Evolutionary conservation across 2,888 invertebrate species (phyloP).

Genomic region (Ferdinandea cuprea): DNA sequence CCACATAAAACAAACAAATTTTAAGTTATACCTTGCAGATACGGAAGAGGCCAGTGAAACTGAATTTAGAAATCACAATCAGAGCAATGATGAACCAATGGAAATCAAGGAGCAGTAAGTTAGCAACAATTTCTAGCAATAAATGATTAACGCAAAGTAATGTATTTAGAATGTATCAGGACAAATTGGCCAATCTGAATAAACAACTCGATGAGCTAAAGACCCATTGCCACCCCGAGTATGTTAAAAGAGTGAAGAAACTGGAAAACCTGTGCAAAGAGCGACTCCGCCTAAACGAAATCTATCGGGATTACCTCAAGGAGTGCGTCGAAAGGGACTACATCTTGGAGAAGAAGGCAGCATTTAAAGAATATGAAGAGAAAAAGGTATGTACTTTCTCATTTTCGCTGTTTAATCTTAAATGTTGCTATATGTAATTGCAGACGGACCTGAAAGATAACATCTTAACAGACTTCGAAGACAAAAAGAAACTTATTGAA

Average conservation of each 20-base stretch:
- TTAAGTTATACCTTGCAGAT: conserved; percentile 84
- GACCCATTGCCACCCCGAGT: conserved; percentile 94
- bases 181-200: conserved; percentile 93
- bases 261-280: conserved; percentile 93
- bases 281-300: conserved; percentile 89
- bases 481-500: conserved; percentile 94
- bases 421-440: neutral
- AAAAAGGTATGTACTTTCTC: conserved; percentile 87
- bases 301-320: conserved; percentile 91
- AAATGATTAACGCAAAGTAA: neutral
- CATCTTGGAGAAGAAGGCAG: conserved; percentile 93
- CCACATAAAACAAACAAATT: conserved; percentile 19
- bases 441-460: conserved; percentile 91
- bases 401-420: too few species aligned
- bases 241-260: conserved; percentile 90
- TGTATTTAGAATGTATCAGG: conserved; percentile 91
- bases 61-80: conserved; percentile 88
- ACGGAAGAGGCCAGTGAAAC: conserved; percentile 98
- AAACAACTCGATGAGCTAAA: conserved; percentile 95
- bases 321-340: conserved; percentile 95
- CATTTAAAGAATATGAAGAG: conserved; percentile 96
- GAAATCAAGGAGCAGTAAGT: conserved; percentile 83
- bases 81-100: conserved; percentile 79
- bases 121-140: neutral
- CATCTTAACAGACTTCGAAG: conserved; percentile 95